These are phyloP conservation scores for Tuberolachnus salignus DNA, from an alignment of 2,888 invertebrate genomes.

Conservation along the genomic window DNA sequence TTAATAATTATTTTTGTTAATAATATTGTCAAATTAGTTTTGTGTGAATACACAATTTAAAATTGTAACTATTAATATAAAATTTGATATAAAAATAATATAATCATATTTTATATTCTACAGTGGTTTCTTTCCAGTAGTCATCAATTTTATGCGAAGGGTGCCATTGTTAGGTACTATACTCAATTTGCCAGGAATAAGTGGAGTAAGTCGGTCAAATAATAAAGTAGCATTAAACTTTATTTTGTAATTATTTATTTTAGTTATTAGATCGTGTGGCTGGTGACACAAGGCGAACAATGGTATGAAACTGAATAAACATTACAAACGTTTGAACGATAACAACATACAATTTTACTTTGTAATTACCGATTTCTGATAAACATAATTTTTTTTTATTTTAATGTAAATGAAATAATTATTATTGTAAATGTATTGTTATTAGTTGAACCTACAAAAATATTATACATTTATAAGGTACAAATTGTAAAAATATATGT, in stretches of 20 bases:
- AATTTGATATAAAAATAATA: too few relatives aligned
- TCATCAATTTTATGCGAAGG: constrained; percentile 90
- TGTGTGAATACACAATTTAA: too few relatives aligned
- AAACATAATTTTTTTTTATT: neutral
- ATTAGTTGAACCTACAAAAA: neutral
- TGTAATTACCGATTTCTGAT: constrained; percentile 2
- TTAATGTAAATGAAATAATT: constrained; percentile 1
- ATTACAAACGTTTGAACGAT: constrained; percentile 9
- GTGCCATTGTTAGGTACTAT: constrained; percentile 90
- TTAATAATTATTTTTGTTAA: too few relatives aligned
- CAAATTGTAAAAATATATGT: constrained; percentile 1
- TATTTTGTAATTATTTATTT: constrained; percentile 59
- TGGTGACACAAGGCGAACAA: constrained; percentile 81
- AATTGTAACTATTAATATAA: neutral
- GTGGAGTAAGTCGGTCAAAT: constrained; percentile 70
- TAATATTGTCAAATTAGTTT: too few relatives aligned
- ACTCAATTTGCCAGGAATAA: constrained; percentile 86
- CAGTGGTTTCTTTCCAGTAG: constrained; percentile 97
- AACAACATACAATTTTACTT: neutral
- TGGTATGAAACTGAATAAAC: constrained; percentile 69
- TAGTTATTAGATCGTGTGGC: constrained; percentile 80
- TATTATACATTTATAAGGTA: neutral
- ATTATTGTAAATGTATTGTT: neutral
- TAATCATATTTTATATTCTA: constrained; percentile 62
- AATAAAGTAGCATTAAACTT: neutral